These are phyloP conservation scores for Chelon auratus DNA, from an alignment of 2,797 vertebrate genomes.

Conservation along the genomic window DNA sequence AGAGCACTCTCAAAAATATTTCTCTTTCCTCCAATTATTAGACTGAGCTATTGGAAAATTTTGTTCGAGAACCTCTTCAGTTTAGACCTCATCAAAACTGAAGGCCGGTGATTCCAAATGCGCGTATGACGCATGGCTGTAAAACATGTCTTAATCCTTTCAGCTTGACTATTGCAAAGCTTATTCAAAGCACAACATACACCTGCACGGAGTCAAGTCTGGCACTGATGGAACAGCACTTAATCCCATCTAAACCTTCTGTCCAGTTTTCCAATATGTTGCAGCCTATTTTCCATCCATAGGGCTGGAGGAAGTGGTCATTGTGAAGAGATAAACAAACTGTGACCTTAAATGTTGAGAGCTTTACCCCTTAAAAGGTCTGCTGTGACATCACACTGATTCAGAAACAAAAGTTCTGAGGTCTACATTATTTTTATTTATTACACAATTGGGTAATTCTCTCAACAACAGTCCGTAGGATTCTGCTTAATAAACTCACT, in stretches of 20 bases:
- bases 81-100: background rate
- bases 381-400: background rate
- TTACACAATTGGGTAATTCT: no score
- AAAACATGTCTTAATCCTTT: slow-evolving; percentile 3
- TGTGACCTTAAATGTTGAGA: slow-evolving; percentile 5
- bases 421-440: background rate
- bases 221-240: background rate
- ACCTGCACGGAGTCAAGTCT: background rate
- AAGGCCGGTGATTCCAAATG: background rate
- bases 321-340: slow-evolving; percentile 5
- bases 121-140: background rate
- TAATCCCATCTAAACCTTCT: slow-evolving; percentile 6
- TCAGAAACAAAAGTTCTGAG: background rate
- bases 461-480: no score
- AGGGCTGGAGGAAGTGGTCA: slow-evolving; percentile 5
- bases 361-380: background rate
- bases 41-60: slow-evolving; percentile 14
- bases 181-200: background rate
- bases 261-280: slow-evolving; percentile 6
- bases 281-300: background rate
- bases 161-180: background rate
- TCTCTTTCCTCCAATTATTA: slow-evolving; percentile 7
- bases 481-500: no score
- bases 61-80: slow-evolving; percentile 3
- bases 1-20: slow-evolving; percentile 10